Base-by-base conservation (phyloP, 2,797 vertebrate genomes). In the Poeciliopsis turneri region DNA sequence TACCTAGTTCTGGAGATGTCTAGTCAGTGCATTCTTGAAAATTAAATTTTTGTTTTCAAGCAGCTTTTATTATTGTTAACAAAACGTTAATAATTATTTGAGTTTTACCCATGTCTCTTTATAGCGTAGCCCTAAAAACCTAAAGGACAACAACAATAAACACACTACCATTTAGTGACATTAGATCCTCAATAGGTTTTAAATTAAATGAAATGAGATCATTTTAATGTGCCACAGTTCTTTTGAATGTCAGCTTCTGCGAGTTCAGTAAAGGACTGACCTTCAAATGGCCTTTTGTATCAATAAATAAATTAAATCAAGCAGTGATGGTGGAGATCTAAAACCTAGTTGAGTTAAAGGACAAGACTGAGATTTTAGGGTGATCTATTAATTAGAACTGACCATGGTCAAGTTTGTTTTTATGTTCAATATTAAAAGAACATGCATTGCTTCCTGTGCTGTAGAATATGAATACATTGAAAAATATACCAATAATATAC, bases 301-400 rank as follows among this genome's bases (percentile, higher is more conserved):
- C 92, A 87, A 94, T 94, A 83, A 77, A 84, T 74, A 87, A 94
- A 94, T 94, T 83, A 85, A 92, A 95, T 95, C 86, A 92, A 70
- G 66, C 64, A 78, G 83, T 81, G 83, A 90, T 89, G 88, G 84
- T 81, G 53, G 16, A 66, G 74, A 76, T 88, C 86, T 79, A 74
- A 89, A 90, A 91, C 80, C 84, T 87, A 90, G 90, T 93, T 78
- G 92, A 88, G 85, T 87, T 85, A 78, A 75, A 84, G 80, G 57
- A 82, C 43, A 79, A 73, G 74, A 78, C 74, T 45, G 64, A 76
- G 82, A 82, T 89, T 85, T 84, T 77, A 81, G 70, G 61, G 76
- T 79, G 83, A 88, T 74, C 76, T 78, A 78, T 85, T 89, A 74
- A 88, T 77, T 86, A 51, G 1, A 68, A 45, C 6, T n/a, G 6